phyloP scores from a whole-genome alignment of 2,888 invertebrate species.

The Stegana nigrithorax region DNA sequence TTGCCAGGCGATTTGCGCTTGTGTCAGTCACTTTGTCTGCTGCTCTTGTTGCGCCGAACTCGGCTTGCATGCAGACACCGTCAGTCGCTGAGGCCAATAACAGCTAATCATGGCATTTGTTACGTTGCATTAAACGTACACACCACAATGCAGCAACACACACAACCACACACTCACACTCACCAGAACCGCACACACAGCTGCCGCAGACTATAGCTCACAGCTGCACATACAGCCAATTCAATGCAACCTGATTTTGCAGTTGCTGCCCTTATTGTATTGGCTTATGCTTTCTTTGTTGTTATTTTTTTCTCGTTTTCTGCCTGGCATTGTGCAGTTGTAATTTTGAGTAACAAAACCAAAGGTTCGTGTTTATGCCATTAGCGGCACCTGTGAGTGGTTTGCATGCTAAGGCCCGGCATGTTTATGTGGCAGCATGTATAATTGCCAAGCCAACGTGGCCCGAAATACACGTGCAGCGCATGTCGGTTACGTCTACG shows the following conservation, averaged over 20 bases:
- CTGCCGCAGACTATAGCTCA: not conserved
- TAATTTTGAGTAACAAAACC: not conserved
- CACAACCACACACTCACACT: too few species aligned
- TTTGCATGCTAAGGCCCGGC: conserved; percentile 10
- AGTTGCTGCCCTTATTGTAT: too few species aligned
- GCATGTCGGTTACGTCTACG: not conserved
- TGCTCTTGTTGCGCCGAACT: not conserved
- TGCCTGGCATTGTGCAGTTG: too few species aligned
- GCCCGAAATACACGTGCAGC: not conserved
- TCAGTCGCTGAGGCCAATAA: not conserved
- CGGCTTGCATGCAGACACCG: not conserved
- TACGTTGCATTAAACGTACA: conserved; percentile 12
- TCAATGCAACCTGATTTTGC: too few species aligned
- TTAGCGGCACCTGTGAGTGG: conserved; percentile 16
- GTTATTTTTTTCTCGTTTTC: not conserved
- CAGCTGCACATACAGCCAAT: too few species aligned
- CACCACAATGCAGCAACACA: too few species aligned
- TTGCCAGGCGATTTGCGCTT: too few species aligned
- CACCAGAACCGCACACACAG: too few species aligned
- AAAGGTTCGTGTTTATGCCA: conserved; percentile 11
- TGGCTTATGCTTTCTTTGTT: not conserved
- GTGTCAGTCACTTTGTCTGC: not conserved
- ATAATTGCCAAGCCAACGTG: not conserved
- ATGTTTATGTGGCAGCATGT: not conserved
- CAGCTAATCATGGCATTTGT: conserved; percentile 15